phyloP scores from a whole-genome alignment of 2,113 vertebrate genomes.

The Sciurus niger region DNA sequence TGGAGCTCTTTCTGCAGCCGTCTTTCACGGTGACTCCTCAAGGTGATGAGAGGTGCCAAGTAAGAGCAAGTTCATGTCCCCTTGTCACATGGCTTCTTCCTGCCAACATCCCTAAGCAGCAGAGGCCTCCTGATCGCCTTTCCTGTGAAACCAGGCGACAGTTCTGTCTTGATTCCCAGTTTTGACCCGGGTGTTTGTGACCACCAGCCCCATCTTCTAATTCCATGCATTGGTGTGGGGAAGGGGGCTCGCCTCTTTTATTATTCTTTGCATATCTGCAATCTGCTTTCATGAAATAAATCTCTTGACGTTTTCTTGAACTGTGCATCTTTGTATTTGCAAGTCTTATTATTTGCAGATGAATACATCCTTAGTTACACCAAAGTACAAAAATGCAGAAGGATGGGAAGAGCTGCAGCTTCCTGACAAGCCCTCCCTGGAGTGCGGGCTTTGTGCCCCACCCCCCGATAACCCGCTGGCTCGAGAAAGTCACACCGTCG shows the following conservation, averaged over 20 bases:
- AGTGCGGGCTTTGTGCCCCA: background rate
- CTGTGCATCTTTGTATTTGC: background rate
- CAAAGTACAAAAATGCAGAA: background rate
- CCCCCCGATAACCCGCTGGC: too few species aligned
- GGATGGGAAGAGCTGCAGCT: background rate
- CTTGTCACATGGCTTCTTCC: rapidly evolving
- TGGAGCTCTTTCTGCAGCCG: too few species aligned
- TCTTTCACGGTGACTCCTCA: background rate
- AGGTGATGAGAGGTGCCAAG: background rate
- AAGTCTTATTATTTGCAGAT: background rate
- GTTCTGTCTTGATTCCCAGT: background rate
- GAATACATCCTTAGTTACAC: background rate
- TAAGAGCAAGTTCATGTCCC: too few species aligned
- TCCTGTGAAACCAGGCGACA: background rate
- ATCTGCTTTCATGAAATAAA: background rate
- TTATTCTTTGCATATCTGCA: background rate
- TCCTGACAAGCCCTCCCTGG: background rate
- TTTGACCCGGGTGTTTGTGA: background rate
- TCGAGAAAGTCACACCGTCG: background rate
- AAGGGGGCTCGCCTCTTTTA: background rate
- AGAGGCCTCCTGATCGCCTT: background rate
- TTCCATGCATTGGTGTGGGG: background rate
- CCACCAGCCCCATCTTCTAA: background rate
- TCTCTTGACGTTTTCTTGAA: background rate
- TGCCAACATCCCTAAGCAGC: background rate